phyloP scores from a whole-genome alignment of 2,113 vertebrate species.

The Phycodurus eques region DNA sequence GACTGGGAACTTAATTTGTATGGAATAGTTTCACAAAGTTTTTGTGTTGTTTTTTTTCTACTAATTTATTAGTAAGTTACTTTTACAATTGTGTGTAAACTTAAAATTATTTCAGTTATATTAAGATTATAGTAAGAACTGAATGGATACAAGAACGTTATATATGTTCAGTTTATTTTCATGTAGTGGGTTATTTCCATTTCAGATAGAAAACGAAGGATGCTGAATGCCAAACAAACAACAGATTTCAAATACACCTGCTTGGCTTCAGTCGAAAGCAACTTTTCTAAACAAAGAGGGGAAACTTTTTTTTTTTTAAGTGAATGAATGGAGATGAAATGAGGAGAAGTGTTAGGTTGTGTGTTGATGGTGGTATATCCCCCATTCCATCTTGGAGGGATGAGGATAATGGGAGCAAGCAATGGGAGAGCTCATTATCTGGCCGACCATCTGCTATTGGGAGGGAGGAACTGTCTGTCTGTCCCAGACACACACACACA shows the following conservation, averaged over 20 bases:
- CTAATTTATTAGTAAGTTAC: neutral
- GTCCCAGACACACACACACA: constrained; percentile 48
- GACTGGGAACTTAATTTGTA: neutral
- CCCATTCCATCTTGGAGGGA: constrained; percentile 34
- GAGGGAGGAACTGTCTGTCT: constrained; percentile 81
- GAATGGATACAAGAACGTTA: neutral
- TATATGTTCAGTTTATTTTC: neutral
- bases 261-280: neutral
- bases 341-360: constrained; percentile 33
- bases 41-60: neutral
- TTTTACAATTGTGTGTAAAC: neutral
- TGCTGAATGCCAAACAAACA: neutral
- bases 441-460: constrained; percentile 88
- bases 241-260: neutral
- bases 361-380: constrained; percentile 33
- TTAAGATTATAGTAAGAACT: neutral
- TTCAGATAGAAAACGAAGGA: too few relatives aligned
- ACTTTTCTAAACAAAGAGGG: constrained; percentile 15
- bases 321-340: constrained; percentile 30
- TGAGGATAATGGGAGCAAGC: constrained; percentile 72
- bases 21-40: neutral
- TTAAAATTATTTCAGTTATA: neutral
- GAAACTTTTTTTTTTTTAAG: neutral
- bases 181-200: neutral
- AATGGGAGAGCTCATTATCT: constrained; percentile 89